These are phyloP conservation scores for Alligator sinensis DNA, from an alignment of 2,113 vertebrate genomes.

Conservation along the genomic window DNA sequence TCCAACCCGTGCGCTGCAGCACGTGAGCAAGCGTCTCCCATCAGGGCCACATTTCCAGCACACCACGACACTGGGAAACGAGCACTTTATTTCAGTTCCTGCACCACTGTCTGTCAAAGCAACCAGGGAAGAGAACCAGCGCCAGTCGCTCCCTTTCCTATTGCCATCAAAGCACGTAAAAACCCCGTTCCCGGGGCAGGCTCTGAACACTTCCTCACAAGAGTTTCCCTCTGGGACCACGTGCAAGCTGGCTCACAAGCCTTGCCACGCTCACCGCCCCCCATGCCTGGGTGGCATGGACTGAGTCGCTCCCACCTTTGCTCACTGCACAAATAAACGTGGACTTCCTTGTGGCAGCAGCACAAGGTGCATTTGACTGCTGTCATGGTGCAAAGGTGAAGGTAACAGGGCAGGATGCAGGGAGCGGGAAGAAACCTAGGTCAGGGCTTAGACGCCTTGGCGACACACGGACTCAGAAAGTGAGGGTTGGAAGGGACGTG, in stretches of 20 bases:
- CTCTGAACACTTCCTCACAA: background rate
- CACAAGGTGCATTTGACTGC: background rate
- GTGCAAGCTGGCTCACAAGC: background rate
- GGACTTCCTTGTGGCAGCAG: background rate
- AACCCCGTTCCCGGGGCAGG: conserved; percentile 8
- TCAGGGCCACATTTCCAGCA: background rate
- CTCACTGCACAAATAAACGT: conserved; percentile 26
- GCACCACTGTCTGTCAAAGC: conserved; percentile 66
- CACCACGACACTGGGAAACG: background rate
- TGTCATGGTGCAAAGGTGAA: background rate
- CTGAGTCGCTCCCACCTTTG: conserved; percentile 34
- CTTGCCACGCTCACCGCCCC: background rate
- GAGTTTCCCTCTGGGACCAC: background rate
- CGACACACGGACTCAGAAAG: no score
- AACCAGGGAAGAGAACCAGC: conserved; percentile 34
- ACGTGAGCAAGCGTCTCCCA: background rate
- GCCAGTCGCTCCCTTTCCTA: conserved; percentile 58
- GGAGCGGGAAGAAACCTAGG: background rate
- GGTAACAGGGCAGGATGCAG: background rate
- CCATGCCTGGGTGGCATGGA: no score
- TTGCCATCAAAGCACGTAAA: conserved; percentile 35
- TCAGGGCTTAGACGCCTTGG: no score
- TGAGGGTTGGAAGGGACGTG: no score
- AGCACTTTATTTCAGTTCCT: conserved; percentile 65
- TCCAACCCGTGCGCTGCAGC: background rate